A percentile compares a stretch with the other conserved stretches of the same genome.
Conservation (phyloP, 1,140 invertebrate species). For the Aphidius gifuensis region DNA sequence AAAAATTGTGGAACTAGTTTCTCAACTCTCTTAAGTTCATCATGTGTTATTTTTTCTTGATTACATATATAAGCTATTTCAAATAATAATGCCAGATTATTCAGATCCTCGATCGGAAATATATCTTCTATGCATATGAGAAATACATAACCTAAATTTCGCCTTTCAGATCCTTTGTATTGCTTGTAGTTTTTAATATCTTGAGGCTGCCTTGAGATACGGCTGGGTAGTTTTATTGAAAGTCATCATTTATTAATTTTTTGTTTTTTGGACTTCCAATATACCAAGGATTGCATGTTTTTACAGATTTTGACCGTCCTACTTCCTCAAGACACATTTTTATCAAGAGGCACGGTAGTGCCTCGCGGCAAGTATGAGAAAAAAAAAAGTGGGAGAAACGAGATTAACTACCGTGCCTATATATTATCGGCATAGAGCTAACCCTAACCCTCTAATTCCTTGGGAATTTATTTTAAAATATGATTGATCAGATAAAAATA, state of each 20-base stretch:
- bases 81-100: slow-evolving; percentile 19
- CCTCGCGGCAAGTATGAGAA: no score
- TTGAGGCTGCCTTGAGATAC: slow-evolving; percentile 6
- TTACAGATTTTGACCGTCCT: neutral
- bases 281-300: slow-evolving; percentile 3
- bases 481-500: no score
- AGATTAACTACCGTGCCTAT: no score
- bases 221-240: slow-evolving; percentile 18
- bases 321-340: neutral
- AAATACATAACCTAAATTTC: slow-evolving; percentile 23
- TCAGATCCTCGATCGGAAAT: slow-evolving; percentile 19
- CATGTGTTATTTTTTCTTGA: slow-evolving; percentile 16
- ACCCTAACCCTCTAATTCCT: no score
- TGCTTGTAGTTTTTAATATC: neutral
- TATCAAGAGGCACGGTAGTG: no score
- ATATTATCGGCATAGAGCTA: no score
- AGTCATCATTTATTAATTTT: slow-evolving; percentile 5
- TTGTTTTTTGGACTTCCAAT: slow-evolving; percentile 4
- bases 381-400: no score
- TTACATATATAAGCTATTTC: slow-evolving; percentile 24
- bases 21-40: slow-evolving; percentile 16
- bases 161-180: slow-evolving; percentile 30
- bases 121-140: slow-evolving; percentile 17
- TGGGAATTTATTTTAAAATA: no score
- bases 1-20: slow-evolving; percentile 20